A percentile compares a stretch with the other conserved stretches of the same genome.
Conservation (phyloP, 2,113 vertebrate genomes). For the Bujurquina vittata region DNA sequence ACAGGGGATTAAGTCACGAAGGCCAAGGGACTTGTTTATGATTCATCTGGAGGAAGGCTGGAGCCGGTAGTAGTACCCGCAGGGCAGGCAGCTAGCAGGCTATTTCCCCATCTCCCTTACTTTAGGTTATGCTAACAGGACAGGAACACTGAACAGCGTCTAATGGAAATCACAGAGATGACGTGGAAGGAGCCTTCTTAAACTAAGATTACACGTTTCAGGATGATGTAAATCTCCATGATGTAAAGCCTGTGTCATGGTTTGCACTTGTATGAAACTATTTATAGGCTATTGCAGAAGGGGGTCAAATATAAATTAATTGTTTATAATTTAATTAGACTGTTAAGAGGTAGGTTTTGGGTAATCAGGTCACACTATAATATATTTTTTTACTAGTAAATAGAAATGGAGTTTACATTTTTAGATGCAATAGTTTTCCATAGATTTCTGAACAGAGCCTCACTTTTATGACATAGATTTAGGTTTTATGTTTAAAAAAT, state of each 20-base stretch:
- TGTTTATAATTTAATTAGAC: neutral
- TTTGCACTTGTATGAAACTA: neutral
- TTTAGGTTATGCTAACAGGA: constrained; percentile 37
- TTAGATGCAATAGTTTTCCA: too few species aligned
- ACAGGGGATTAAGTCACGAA: constrained; percentile 72
- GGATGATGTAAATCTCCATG: constrained; percentile 10
- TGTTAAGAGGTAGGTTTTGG: neutral
- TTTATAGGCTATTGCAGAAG: neutral
- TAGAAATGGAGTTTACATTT: too few species aligned
- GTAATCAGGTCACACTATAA: neutral
- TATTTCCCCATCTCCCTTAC: constrained; percentile 31
- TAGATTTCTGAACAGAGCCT: too few species aligned
- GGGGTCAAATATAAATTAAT: neutral
- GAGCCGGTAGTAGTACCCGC: constrained; percentile 53
- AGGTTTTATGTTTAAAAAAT: too few species aligned
- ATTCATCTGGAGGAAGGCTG: constrained; percentile 65
- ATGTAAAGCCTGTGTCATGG: constrained; percentile 17
- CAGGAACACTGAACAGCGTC: constrained; percentile 15
- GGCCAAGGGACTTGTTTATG: constrained; percentile 67
- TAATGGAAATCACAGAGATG: constrained; percentile 17
- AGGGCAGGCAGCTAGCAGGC: constrained; percentile 54
- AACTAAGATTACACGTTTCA: constrained; percentile 16
- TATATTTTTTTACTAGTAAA: too few species aligned
- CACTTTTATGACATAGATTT: too few species aligned
- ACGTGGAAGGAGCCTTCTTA: constrained; percentile 11